Conservation (phyloP, 2,888 invertebrate genomes). For the Leucoma salicis region DNA sequence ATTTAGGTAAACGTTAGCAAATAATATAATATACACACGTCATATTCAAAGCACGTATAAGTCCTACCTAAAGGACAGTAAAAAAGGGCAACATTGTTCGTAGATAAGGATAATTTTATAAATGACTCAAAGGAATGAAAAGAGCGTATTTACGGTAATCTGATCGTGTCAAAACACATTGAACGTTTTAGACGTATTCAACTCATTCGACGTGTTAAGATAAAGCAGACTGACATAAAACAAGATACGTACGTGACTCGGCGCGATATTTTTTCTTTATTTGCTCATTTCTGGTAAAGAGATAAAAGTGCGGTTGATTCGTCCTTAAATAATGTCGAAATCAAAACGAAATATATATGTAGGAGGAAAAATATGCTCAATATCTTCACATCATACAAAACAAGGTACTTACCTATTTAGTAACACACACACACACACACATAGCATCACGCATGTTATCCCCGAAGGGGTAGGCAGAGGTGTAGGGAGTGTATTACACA, state of each 20-base stretch:
- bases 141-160: neutral
- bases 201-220: slow-evolving; percentile 22
- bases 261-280: slow-evolving; percentile 20
- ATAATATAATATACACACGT: too few species aligned
- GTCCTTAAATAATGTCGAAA: too few species aligned
- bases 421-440: too few species aligned
- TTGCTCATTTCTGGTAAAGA: slow-evolving; percentile 23
- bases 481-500: too few species aligned
- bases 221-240: slow-evolving; percentile 29
- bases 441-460: too few species aligned
- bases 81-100: neutral
- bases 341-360: too few species aligned
- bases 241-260: slow-evolving; percentile 28
- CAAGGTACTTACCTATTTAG: too few species aligned
- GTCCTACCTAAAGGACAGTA: neutral
- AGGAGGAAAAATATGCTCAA: too few species aligned
- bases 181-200: slow-evolving; percentile 21
- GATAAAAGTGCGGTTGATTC: too few species aligned
- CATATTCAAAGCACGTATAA: neutral
- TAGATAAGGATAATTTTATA: neutral
- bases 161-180: slow-evolving; percentile 7
- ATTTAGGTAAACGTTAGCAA: too few species aligned
- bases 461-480: too few species aligned
- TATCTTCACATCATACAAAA: too few species aligned
- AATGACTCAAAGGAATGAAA: neutral